A percentile compares a stretch with the other conserved stretches of the same genome.
Conservation (phyloP, 2,797 vertebrate genomes). For the Chelmon rostratus region DNA sequence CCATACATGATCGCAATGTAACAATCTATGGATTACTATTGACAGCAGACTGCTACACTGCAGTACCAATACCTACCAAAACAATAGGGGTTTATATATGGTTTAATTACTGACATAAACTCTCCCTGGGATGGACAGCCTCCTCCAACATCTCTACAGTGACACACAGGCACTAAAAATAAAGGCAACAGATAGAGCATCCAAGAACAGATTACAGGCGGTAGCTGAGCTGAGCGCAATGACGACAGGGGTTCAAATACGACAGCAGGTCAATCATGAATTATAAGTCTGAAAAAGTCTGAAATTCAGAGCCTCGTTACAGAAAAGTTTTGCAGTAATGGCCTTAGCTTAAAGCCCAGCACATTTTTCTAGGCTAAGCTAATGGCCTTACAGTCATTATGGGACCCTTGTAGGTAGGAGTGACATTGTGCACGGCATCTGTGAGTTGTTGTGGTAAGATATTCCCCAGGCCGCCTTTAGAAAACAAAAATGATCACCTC, state of each 20-base stretch:
- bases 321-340: no score
- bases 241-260: not conserved
- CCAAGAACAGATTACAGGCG: constrained; percentile 22
- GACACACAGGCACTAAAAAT: constrained; percentile 38
- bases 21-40: not conserved
- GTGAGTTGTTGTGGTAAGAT: not conserved
- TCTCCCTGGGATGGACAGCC: not conserved
- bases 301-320: not conserved
- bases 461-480: constrained; percentile 19
- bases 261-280: not conserved
- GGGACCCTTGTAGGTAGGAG: not conserved
- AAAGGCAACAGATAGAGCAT: not conserved
- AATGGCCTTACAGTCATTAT: not conserved
- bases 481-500: constrained; percentile 19
- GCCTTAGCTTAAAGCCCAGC: not conserved
- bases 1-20: not conserved
- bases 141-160: constrained; percentile 4
- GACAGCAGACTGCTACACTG: not conserved
- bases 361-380: not conserved
- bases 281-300: not conserved
- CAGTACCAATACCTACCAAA: not conserved
- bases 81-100: not conserved
- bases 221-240: constrained; percentile 7
- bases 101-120: constrained; percentile 6
- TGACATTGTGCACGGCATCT: not conserved